Evolutionary conservation across 2,888 invertebrate species (phyloP).

Genomic region (Acronicta aceris): DNA sequence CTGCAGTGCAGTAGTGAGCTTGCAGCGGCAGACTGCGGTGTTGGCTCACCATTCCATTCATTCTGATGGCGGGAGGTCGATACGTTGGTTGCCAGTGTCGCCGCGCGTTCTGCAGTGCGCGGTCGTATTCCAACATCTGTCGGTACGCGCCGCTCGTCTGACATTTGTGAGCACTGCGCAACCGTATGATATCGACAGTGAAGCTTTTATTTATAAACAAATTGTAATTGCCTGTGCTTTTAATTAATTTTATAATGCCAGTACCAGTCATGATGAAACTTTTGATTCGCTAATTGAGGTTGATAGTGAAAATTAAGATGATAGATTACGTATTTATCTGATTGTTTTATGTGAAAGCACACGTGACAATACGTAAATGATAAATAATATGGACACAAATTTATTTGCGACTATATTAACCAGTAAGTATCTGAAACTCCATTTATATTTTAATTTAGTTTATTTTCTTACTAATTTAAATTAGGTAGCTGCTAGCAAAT

Average conservation of each 20-base stretch:
- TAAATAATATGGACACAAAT: constrained; percentile 48
- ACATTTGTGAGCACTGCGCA: constrained; percentile 62
- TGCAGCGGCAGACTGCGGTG: constrained; percentile 84
- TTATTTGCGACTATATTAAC: constrained; percentile 28
- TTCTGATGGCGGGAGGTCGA: constrained; percentile 80
- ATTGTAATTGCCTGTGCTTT: constrained; percentile 62
- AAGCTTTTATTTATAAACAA: constrained; percentile 81
- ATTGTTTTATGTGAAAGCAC: constrained; percentile 66
- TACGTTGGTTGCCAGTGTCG: constrained; percentile 77
- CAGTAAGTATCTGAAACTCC: constrained; percentile 47
- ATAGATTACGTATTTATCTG: constrained; percentile 53
- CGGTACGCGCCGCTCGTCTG: constrained; percentile 43
- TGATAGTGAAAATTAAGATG: constrained; percentile 60
- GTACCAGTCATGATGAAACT: constrained; percentile 60
- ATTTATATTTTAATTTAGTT: constrained; percentile 10
- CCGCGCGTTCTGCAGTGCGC: constrained; percentile 74
- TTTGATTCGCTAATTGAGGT: constrained; percentile 37
- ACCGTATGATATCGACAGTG: constrained; percentile 63
- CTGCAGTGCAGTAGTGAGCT: constrained; percentile 87
- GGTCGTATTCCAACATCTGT: constrained; percentile 61
- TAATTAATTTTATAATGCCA: constrained; percentile 44
- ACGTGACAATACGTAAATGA: constrained; percentile 67
- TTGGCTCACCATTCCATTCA: constrained; percentile 78
- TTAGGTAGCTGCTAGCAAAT: constrained; percentile 7
- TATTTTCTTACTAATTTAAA: background rate